Percentiles rank a stretch among this genome's conserved stretches.
Evolutionary conservation across 2,888 invertebrate genomes (phyloP).

Genomic region (Diaphora mendica): DNA sequence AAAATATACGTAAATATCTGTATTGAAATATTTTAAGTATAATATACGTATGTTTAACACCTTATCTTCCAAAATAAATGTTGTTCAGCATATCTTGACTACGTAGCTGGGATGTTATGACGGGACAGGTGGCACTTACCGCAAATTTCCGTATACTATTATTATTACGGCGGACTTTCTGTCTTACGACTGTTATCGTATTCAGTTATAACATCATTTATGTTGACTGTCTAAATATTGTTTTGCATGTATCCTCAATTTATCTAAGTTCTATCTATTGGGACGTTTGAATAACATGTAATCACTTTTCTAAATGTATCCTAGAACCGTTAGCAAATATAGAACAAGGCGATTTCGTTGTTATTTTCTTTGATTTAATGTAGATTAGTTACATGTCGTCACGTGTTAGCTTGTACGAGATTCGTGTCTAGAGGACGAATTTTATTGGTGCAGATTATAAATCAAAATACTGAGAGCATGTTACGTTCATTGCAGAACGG

Average conservation of each 20-base stretch:
- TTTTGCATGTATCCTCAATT: conserved; percentile 72
- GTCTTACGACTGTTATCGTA: conserved; percentile 44
- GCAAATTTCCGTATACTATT: conserved; percentile 56
- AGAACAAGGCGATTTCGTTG: conserved; percentile 47
- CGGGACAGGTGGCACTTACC: conserved; percentile 65
- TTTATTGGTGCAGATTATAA: conserved; percentile 43
- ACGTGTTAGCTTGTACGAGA: conserved; percentile 69
- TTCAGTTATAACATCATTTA: conserved; percentile 35
- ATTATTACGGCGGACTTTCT: conserved; percentile 51
- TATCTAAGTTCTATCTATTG: conserved; percentile 54
- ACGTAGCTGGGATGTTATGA: conserved; percentile 66
- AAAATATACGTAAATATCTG: conserved; percentile 66
- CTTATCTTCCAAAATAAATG: conserved; percentile 86
- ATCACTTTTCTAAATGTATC: conserved; percentile 54
- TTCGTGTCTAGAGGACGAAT: conserved; percentile 51
- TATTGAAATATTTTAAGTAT: conserved; percentile 62
- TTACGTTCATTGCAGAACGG: conserved; percentile 85
- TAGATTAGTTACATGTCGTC: conserved; percentile 81
- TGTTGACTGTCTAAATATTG: conserved; percentile 45
- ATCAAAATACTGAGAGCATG: conserved; percentile 68
- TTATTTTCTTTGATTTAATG: conserved; percentile 60
- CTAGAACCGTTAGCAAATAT: conserved; percentile 53
- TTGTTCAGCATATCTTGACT: conserved; percentile 74
- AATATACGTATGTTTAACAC: conserved; percentile 67
- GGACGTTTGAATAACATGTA: conserved; percentile 48